Evolutionary conservation across 2,888 invertebrate species (phyloP).

Genomic region (Halictus quadricinctus): DNA sequence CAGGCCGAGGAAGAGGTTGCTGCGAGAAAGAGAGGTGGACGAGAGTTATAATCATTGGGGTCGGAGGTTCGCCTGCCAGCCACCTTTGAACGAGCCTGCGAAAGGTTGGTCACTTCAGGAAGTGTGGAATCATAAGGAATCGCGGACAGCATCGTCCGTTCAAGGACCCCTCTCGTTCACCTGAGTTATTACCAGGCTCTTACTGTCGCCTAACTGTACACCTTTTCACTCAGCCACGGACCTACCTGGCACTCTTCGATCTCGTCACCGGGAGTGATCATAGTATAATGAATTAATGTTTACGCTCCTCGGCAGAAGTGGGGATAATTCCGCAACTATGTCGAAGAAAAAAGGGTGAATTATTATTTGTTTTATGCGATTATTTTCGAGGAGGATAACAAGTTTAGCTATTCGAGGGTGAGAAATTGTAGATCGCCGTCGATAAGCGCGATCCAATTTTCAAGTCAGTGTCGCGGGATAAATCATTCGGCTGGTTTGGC

Average conservation of each 20-base stretch:
- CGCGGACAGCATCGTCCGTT: conserved; percentile 45
- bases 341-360: too few species aligned
- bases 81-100: conserved; percentile 52
- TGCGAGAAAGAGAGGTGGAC: conserved; percentile 51
- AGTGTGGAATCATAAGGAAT: conserved; percentile 60
- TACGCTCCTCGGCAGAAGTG: too few species aligned
- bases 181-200: conserved; percentile 65
- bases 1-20: conserved; percentile 16
- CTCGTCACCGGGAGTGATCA: too few species aligned
- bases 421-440: too few species aligned
- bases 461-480: conserved; percentile 44
- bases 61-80: conserved; percentile 65
- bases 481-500: conserved; percentile 72
- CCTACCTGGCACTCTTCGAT: conserved; percentile 22
- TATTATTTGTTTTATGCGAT: too few species aligned
- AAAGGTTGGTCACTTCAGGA: conserved; percentile 62
- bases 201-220: conserved; percentile 52
- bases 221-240: conserved; percentile 34
- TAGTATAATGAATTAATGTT: too few species aligned
- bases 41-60: conserved; percentile 78
- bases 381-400: too few species aligned
- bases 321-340: too few species aligned
- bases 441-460: too few species aligned
- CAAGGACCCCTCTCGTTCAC: conserved; percentile 63
- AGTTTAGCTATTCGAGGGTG: too few species aligned